These are phyloP conservation scores for Falco punctatus DNA, from an alignment of 2,113 vertebrate genomes.

Conservation along the genomic window DNA sequence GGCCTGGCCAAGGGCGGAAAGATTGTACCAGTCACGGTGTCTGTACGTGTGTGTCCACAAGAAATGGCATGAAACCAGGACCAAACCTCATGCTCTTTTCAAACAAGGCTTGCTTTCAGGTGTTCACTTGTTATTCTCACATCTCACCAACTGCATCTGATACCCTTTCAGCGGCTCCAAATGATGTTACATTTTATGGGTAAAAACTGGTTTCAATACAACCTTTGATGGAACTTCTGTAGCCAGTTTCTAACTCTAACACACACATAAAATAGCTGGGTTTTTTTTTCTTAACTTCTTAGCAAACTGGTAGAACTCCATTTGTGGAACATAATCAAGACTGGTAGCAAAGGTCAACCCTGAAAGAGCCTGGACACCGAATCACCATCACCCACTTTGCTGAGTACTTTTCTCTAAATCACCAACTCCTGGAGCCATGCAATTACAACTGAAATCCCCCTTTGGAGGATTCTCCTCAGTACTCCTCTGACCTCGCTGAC, in stretches of 20 bases:
- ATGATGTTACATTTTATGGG: neutral
- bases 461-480: neutral
- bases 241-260: neutral
- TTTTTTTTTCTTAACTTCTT: neutral
- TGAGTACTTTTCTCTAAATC: neutral
- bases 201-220: neutral
- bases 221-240: neutral
- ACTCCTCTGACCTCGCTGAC: neutral
- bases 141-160: neutral
- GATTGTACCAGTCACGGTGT: rapidly evolving
- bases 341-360: neutral
- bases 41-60: neutral
- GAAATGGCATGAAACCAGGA: neutral
- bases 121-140: neutral
- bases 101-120: neutral
- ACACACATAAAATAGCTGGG: neutral
- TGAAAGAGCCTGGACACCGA: neutral
- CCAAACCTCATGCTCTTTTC: neutral
- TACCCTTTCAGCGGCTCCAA: neutral
- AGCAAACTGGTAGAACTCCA: neutral
- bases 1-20: neutral
- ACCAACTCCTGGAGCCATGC: neutral
- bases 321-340: neutral
- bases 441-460: neutral
- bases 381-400: neutral